A percentile compares a stretch with the other conserved stretches of the same genome.
These are phyloP conservation scores for Drosophila kuntzei DNA, from an alignment of 2,888 invertebrate genomes.

Conservation along the genomic window DNA sequence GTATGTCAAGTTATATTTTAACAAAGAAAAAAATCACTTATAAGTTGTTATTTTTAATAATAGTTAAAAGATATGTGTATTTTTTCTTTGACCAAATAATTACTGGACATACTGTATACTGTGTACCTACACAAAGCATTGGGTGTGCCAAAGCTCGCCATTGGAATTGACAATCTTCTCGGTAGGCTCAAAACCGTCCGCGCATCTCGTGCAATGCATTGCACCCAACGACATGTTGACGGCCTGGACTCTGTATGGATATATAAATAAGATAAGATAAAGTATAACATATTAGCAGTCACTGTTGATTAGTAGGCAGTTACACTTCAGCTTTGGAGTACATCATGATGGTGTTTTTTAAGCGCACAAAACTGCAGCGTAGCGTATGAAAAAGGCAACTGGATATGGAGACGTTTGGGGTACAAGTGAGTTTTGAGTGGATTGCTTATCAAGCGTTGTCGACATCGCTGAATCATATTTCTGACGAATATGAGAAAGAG, in stretches of 20 bases:
- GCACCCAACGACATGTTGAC: slow-evolving; percentile 93
- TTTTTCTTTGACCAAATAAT: neutral
- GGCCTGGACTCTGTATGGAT: slow-evolving; percentile 79
- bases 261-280: neutral
- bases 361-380: slow-evolving; percentile 34
- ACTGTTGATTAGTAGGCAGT: slow-evolving; percentile 29
- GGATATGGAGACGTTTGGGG: slow-evolving; percentile 28
- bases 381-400: slow-evolving; percentile 50
- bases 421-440: slow-evolving; percentile 20
- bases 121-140: slow-evolving; percentile 97
- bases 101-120: neutral
- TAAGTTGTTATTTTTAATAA: no score
- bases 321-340: slow-evolving; percentile 83
- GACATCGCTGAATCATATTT: slow-evolving; percentile 67
- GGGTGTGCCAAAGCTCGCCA: slow-evolving; percentile 99
- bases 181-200: slow-evolving; percentile 97
- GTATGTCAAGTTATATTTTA: neutral
- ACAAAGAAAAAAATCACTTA: no score
- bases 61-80: no score
- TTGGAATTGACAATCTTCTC: slow-evolving; percentile 99
- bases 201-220: slow-evolving; percentile 97
- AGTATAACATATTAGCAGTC: slow-evolving; percentile 8
- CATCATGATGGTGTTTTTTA: slow-evolving; percentile 73
- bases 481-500: slow-evolving; percentile 62
- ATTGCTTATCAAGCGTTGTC: slow-evolving; percentile 57